Conservation (phyloP, 2,113 vertebrate species). For the Scytalopus superciliaris region DNA sequence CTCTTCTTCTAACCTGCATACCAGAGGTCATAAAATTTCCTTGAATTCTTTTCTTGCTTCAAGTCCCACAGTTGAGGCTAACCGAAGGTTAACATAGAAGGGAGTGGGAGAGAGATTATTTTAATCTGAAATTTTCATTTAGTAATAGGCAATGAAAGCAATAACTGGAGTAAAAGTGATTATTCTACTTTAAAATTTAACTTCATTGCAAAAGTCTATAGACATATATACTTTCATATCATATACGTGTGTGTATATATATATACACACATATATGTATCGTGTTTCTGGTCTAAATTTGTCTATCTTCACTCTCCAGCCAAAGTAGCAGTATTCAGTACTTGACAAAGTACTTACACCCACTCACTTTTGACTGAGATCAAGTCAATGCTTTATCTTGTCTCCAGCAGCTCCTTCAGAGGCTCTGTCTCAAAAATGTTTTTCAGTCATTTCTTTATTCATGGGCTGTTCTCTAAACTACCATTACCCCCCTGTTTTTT, state of each 20-base stretch:
- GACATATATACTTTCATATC: not conserved
- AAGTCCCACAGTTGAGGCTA: not conserved
- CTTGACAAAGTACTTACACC: constrained; percentile 48
- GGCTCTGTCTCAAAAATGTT: not conserved
- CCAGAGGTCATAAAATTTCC: not conserved
- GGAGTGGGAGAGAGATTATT: not conserved
- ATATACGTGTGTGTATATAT: not conserved
- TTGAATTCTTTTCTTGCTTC: constrained; percentile 8
- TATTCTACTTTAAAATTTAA: constrained; percentile 7
- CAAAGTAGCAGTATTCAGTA: constrained; percentile 4
- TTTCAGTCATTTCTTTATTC: not conserved
- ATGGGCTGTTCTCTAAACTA: not conserved
- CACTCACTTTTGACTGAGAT: constrained; percentile 37
- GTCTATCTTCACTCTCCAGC: constrained; percentile 44
- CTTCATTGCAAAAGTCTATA: not conserved
- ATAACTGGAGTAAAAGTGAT: not conserved
- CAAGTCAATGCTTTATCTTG: constrained; percentile 35
- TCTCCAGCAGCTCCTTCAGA: constrained; percentile 21
- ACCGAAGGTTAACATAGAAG: not conserved
- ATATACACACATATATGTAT: not conserved
- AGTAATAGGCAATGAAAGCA: not conserved
- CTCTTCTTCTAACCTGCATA: not conserved
- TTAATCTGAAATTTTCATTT: not conserved
- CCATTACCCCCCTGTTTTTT: not conserved
- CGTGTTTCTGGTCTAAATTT: constrained; percentile 25